phyloP scores from a whole-genome alignment of 1,140 invertebrate genomes.

The Stenopsyche tienmushanensis region DNA sequence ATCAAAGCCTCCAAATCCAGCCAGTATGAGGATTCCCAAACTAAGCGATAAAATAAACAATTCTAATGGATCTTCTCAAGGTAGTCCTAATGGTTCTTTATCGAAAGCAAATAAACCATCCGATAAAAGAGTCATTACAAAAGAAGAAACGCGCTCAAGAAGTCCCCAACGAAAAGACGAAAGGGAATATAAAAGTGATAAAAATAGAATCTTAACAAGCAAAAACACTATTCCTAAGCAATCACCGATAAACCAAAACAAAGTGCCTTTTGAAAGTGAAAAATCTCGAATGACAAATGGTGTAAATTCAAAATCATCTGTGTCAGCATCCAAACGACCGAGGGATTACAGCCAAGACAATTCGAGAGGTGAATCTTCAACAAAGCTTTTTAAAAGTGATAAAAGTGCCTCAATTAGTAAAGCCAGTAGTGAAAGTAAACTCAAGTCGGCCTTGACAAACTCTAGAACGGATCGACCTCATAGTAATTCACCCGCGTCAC shows the following conservation, averaged over 20 bases:
- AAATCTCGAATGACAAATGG: background rate
- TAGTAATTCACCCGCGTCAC: background rate
- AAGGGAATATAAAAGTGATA: background rate
- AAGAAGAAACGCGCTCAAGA: background rate
- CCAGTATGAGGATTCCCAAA: conserved; percentile 54
- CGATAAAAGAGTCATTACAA: too few species aligned
- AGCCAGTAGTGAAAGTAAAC: background rate
- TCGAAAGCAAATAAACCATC: too few species aligned
- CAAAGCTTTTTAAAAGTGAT: too few species aligned
- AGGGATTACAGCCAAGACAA: too few species aligned
- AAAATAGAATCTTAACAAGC: background rate
- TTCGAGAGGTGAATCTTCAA: too few species aligned
- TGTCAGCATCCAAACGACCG: background rate
- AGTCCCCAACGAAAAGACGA: conserved; percentile 2
- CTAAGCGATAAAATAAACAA: conserved; percentile 47
- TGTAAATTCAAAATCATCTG: background rate
- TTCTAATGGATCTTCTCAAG: conserved; percentile 22
- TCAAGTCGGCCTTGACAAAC: background rate
- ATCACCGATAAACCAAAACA: background rate
- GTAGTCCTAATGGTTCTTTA: too few species aligned
- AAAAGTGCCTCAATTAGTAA: too few species aligned
- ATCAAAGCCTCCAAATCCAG: conserved; percentile 37
- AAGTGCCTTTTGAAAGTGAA: background rate
- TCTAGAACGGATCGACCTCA: background rate
- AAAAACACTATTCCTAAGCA: background rate